These are phyloP conservation scores for Hyperoplus immaculatus DNA, from an alignment of 2,797 vertebrate genomes.

Conservation along the genomic window DNA sequence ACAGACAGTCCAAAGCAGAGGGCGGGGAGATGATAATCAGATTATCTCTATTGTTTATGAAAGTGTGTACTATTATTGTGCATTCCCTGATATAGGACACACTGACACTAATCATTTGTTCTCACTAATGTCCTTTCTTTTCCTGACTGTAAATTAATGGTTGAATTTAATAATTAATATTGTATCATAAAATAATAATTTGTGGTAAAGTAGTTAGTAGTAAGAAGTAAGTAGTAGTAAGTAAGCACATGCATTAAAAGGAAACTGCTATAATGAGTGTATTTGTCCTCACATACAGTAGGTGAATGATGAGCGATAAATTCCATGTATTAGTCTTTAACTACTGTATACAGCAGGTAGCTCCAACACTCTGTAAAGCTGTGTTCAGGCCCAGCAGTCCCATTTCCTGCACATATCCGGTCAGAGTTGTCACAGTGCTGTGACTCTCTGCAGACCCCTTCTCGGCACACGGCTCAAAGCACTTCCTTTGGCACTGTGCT, in stretches of 20 bases:
- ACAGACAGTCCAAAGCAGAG: constrained; percentile 44
- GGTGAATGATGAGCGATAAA: constrained; percentile 3
- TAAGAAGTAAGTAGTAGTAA: too few species aligned
- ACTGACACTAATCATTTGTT: constrained; percentile 67
- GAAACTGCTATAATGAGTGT: background rate
- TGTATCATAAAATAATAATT: too few species aligned
- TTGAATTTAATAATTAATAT: constrained; percentile 18
- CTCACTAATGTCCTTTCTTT: constrained; percentile 27
- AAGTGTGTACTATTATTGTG: constrained; percentile 58
- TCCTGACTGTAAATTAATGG: constrained; percentile 2
- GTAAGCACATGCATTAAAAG: constrained; percentile 6
- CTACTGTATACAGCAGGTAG: constrained; percentile 65
- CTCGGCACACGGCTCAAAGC: background rate
- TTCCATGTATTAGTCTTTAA: background rate
- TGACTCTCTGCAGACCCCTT: constrained; percentile 17
- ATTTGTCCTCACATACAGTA: background rate
- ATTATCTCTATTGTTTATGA: constrained; percentile 65
- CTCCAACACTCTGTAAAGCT: constrained; percentile 53
- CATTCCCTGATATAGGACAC: constrained; percentile 71
- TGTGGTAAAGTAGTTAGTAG: too few species aligned
- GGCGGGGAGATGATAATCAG: constrained; percentile 65
- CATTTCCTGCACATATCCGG: constrained; percentile 72
- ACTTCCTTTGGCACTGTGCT: constrained; percentile 29
- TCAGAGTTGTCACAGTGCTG: constrained; percentile 21
- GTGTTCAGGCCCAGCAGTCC: constrained; percentile 69